These are phyloP conservation scores for Lordiphosa andalusiaca DNA, from an alignment of 2,888 invertebrate genomes.

Conservation along the genomic window DNA sequence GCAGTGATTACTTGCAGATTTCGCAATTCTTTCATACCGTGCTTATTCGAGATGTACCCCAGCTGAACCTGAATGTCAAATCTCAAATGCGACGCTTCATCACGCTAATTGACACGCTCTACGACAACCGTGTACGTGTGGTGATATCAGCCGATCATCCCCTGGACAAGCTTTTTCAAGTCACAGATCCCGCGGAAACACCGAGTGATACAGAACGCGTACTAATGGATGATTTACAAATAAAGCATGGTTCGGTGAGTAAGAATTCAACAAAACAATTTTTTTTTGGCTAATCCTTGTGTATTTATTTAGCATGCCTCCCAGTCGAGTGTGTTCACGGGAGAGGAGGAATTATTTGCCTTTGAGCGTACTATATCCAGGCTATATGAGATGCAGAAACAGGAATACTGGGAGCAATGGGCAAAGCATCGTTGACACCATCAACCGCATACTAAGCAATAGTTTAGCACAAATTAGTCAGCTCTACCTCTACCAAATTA, in stretches of 20 bases:
- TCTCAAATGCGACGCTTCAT: constrained; percentile 97
- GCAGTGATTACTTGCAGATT: constrained; percentile 96
- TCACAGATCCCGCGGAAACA: constrained; percentile 78
- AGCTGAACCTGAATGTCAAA: constrained; percentile 88
- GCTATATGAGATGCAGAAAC: constrained; percentile 96
- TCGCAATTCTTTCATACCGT: constrained; percentile 97
- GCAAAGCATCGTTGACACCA: constrained; percentile 81
- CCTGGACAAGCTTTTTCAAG: constrained; percentile 87
- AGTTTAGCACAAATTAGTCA: constrained; percentile 27
- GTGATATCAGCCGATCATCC: constrained; percentile 92
- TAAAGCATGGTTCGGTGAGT: constrained; percentile 87
- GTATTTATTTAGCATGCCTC: constrained; percentile 84
- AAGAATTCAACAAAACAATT: not conserved
- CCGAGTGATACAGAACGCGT: constrained; percentile 88
- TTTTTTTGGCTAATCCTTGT: not conserved
- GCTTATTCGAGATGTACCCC: constrained; percentile 93
- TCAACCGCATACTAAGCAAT: constrained; percentile 29
- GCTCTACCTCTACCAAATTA: constrained; percentile 22
- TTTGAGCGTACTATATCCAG: constrained; percentile 96
- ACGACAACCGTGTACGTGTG: constrained; percentile 94
- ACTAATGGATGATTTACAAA: constrained; percentile 97
- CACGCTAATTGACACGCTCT: constrained; percentile 97
- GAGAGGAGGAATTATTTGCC: constrained; percentile 98
- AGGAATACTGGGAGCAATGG: constrained; percentile 95
- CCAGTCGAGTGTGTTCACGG: constrained; percentile 95